Percentiles rank a stretch among this genome's conserved stretches.
phyloP scores from a whole-genome alignment of 2,888 invertebrate species.

The Mythimna lalbum region DNA sequence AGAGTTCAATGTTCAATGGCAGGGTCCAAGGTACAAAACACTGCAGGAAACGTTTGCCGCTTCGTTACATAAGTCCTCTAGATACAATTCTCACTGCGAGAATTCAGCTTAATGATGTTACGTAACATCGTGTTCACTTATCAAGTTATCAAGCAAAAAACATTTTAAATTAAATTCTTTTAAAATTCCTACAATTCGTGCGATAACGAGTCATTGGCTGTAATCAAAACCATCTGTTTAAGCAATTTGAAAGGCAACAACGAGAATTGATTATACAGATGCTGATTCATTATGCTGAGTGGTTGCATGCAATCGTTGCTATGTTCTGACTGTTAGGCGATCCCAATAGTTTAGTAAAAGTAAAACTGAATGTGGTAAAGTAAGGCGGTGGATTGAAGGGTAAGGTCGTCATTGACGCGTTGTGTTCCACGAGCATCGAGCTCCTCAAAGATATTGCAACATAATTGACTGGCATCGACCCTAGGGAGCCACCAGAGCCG shows the following conservation, averaged over 20 bases:
- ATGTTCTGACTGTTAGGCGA: constrained; percentile 24
- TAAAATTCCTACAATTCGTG: constrained; percentile 8
- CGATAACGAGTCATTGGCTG: constrained; percentile 42
- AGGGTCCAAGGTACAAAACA: constrained; percentile 25
- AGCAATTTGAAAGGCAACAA: constrained; percentile 32
- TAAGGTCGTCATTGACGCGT: too few relatives aligned
- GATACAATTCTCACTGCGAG: constrained; percentile 33
- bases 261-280: constrained; percentile 43
- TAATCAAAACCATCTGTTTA: constrained; percentile 28
- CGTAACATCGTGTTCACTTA: constrained; percentile 33
- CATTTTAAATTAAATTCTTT: constrained; percentile 30
- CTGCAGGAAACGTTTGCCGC: constrained; percentile 8
- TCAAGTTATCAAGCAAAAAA: constrained; percentile 32
- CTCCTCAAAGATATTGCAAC: too few relatives aligned
- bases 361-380: constrained; percentile 1
- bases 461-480: too few relatives aligned
- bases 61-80: constrained; percentile 39
- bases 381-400: neutral
- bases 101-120: constrained; percentile 39
- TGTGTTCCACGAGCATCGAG: too few relatives aligned
- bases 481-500: neutral
- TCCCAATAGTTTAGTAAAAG: constrained; percentile 55
- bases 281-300: constrained; percentile 52
- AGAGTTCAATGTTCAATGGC: constrained; percentile 13
- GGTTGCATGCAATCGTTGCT: constrained; percentile 40